Evolutionary conservation across 2,113 vertebrate species (phyloP).

Genomic region (Motacilla tschutschensis): DNA sequence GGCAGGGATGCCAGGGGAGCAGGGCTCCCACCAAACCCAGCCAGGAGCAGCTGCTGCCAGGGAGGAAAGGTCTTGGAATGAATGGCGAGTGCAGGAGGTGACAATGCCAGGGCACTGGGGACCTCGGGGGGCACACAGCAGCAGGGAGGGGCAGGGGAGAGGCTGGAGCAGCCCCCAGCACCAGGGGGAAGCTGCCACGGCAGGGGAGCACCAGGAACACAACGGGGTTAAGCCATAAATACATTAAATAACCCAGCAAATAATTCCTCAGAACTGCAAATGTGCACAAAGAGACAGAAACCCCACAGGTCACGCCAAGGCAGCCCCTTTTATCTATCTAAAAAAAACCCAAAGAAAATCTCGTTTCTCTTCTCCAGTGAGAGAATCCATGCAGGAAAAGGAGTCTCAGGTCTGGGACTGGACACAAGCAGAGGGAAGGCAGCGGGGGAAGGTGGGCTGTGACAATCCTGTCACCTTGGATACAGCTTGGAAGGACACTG

Average conservation of each 20-base stretch:
- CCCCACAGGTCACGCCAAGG: neutral
- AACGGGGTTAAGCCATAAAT: neutral
- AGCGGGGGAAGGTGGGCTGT: neutral
- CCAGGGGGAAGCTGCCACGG: neutral
- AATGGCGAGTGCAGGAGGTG: neutral
- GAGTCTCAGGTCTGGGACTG: neutral
- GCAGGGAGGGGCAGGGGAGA: neutral
- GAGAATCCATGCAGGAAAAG: conserved; percentile 5
- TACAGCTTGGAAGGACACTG: conserved; percentile 72
- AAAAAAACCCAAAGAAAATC: neutral
- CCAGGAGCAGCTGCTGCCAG: neutral
- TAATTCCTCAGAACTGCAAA: neutral
- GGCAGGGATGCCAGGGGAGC: neutral
- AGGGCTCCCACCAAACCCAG: neutral
- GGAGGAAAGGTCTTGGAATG: neutral
- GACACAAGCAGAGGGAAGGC: neutral
- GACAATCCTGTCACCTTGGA: conserved; percentile 76
- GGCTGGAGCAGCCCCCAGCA: neutral
- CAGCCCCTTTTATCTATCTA: neutral
- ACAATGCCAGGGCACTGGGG: neutral
- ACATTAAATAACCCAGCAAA: neutral
- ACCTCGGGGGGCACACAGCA: fast-evolving
- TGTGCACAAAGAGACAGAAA: neutral
- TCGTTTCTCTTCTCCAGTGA: neutral
- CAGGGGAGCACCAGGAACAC: neutral